Conservation (phyloP, 2,113 vertebrate species). For the Rissa tridactyla region DNA sequence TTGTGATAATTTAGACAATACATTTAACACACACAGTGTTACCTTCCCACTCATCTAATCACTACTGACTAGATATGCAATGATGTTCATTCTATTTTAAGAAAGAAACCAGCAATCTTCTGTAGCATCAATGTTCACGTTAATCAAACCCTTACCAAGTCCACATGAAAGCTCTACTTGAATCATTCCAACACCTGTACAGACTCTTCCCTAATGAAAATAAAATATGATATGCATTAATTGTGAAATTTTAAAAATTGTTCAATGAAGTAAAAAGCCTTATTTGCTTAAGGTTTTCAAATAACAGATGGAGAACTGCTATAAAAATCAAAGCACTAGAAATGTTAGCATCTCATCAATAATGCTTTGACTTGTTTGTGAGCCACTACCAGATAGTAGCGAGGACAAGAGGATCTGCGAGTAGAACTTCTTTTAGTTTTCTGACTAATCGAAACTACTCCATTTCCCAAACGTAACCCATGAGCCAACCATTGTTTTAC, state of each 20-base stretch:
- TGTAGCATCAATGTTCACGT: not conserved
- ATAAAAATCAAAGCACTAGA: slow-evolving; percentile 29
- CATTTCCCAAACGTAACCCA: slow-evolving; percentile 51
- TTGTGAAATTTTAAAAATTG: slow-evolving; percentile 31
- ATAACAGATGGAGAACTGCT: slow-evolving; percentile 18
- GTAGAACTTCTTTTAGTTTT: not conserved
- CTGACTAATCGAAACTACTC: not conserved
- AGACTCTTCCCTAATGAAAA: not conserved
- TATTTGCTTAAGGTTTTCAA: slow-evolving; percentile 35
- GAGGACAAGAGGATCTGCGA: not conserved
- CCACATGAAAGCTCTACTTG: not conserved
- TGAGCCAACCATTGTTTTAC: slow-evolving; percentile 54
- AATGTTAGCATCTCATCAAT: not conserved
- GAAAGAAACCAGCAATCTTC: not conserved
- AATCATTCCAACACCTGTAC: not conserved
- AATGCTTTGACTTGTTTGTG: not conserved
- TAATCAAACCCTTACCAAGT: not conserved
- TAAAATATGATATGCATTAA: not conserved
- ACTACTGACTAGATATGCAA: not conserved
- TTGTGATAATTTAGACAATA: not conserved
- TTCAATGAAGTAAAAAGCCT: slow-evolving; percentile 65
- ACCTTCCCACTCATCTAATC: not conserved
- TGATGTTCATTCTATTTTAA: not conserved
- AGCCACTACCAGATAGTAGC: not conserved
- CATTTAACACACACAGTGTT: not conserved